Percentiles rank a stretch among this genome's conserved stretches.
Conservation (phyloP, 2,888 invertebrate genomes). For the Agapostemon virescens region DNA sequence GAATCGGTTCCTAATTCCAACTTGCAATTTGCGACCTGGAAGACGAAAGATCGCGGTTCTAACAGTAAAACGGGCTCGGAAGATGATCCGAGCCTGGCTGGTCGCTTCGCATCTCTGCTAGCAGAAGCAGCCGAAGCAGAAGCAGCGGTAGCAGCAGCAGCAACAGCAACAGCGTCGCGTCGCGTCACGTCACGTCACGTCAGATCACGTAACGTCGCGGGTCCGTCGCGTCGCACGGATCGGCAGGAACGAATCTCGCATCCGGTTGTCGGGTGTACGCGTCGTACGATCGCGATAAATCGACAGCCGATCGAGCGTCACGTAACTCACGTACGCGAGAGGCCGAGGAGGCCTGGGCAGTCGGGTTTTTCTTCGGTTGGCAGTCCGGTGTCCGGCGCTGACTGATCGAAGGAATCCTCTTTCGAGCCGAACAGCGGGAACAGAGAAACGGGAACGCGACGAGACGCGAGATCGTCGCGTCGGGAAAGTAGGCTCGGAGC, state of each 20-base stretch:
- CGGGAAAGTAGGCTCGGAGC: conserved; percentile 70
- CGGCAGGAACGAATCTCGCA: conserved; percentile 63
- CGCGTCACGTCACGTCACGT: conserved; percentile 43
- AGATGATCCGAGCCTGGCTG: not conserved
- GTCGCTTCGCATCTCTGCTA: not conserved
- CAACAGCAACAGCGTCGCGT: conserved; percentile 28
- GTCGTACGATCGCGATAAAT: conserved; percentile 73
- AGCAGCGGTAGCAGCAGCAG: not conserved
- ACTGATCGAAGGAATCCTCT: conserved; percentile 71
- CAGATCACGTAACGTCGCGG: conserved; percentile 57
- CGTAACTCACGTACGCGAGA: conserved; percentile 76
- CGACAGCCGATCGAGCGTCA: conserved; percentile 72
- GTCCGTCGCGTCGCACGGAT: conserved; percentile 49
- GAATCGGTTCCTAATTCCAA: not conserved
- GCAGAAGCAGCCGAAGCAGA: too few species aligned
- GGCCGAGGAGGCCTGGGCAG: conserved; percentile 62
- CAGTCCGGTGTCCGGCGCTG: conserved; percentile 62
- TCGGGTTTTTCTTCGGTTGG: conserved; percentile 70
- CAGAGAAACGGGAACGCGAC: conserved; percentile 36
- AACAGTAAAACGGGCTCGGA: not conserved
- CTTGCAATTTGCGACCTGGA: too few species aligned
- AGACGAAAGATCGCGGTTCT: not conserved
- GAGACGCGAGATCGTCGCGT: conserved; percentile 24
- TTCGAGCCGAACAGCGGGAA: conserved; percentile 25
- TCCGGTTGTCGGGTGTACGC: conserved; percentile 67